Evolutionary conservation across 2,113 vertebrate genomes (phyloP).

Genomic region (Pionites leucogaster): DNA sequence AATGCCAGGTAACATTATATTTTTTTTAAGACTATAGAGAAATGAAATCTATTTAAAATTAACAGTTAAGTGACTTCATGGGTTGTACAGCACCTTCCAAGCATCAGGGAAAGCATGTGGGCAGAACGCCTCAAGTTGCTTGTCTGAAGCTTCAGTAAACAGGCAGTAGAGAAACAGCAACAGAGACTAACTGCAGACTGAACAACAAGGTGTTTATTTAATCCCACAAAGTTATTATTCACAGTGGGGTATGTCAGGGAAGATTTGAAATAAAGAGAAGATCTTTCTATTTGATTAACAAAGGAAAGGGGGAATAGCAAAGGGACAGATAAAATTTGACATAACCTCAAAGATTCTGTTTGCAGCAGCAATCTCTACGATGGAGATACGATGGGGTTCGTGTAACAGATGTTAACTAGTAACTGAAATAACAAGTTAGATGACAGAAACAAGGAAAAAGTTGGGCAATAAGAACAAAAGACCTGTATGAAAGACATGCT

Average conservation of each 20-base stretch:
- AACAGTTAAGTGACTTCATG: background rate
- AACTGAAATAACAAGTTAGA: background rate
- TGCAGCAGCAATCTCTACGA: background rate
- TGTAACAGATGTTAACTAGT: background rate
- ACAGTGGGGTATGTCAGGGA: background rate
- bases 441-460: background rate
- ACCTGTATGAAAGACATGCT: background rate
- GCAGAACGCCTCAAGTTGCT: background rate
- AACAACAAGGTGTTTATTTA: background rate
- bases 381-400: accelerated
- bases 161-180: background rate
- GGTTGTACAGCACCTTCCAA: background rate
- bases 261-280: background rate
- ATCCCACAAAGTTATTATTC: background rate
- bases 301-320: background rate
- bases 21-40: background rate
- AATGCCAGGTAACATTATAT: background rate
- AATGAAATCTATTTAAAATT: background rate
- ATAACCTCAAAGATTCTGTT: background rate
- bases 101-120: background rate
- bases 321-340: background rate
- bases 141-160: background rate
- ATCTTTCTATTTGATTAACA: background rate
- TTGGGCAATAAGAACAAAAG: background rate
- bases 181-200: background rate